Conservation (phyloP, 1,140 invertebrate genomes). For the Vanessa tameamea region DNA sequence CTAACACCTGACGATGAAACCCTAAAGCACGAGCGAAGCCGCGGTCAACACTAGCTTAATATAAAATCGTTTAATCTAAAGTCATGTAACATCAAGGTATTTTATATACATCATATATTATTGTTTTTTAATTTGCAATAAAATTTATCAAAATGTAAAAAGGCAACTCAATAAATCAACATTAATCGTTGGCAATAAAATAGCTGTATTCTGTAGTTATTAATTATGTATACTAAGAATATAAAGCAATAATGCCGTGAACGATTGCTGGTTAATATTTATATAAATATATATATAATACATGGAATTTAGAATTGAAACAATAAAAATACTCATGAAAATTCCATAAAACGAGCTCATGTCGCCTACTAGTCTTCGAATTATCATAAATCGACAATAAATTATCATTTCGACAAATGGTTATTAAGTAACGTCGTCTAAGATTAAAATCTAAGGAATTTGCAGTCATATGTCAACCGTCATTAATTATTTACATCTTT, state of each 20-base stretch:
- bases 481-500: conserved; percentile 66
- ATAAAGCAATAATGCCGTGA: conserved; percentile 4
- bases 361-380: conserved; percentile 62
- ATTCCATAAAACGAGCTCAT: conserved; percentile 73
- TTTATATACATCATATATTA: no score
- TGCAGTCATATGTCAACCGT: conserved; percentile 70
- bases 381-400: conserved; percentile 71
- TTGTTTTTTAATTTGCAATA: no score
- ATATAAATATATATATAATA: conserved; percentile 30
- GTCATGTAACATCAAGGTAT: no score
- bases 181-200: background rate
- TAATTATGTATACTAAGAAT: conserved; percentile 1
- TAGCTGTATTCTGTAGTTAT: background rate
- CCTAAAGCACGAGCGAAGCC: no score
- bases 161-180: no score
- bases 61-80: no score
- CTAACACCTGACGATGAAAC: no score
- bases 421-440: conserved; percentile 57
- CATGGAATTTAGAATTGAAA: conserved; percentile 51
- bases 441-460: conserved; percentile 67
- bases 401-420: conserved; percentile 75
- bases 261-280: conserved; percentile 35
- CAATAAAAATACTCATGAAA: conserved; percentile 73
- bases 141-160: no score
- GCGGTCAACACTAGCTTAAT: no score